These are phyloP conservation scores for Bradysia coprophila DNA, from an alignment of 1,140 invertebrate genomes.

Conservation along the genomic window DNA sequence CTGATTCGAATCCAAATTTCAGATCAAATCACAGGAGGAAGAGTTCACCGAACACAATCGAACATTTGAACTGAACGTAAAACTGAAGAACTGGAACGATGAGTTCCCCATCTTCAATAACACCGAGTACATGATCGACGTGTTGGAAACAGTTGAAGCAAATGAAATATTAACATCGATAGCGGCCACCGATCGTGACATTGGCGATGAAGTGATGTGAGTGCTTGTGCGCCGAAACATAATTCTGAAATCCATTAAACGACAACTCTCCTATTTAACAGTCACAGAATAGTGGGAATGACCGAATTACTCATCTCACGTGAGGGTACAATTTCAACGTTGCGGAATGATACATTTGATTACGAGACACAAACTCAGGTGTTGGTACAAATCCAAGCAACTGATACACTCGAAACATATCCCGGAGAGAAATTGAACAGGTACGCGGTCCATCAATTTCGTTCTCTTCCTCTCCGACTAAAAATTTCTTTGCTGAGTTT, in stretches of 20 bases:
- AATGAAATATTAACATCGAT: slow-evolving; percentile 22
- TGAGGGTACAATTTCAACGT: slow-evolving; percentile 26
- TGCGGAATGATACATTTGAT: slow-evolving; percentile 28
- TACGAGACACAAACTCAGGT: slow-evolving; percentile 32
- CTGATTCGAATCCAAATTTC: too few species aligned
- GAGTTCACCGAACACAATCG: slow-evolving; percentile 17
- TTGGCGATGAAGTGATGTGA: slow-evolving; percentile 31
- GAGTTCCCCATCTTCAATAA: slow-evolving; percentile 30
- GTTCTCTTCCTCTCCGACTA: too few species aligned
- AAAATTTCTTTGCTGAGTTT: too few species aligned
- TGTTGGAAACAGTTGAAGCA: slow-evolving; percentile 27
- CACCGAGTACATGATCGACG: slow-evolving; percentile 12
- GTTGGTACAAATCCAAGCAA: slow-evolving; percentile 29
- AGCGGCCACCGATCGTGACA: slow-evolving; percentile 28
- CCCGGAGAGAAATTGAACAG: slow-evolving; percentile 18
- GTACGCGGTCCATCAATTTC: too few species aligned
- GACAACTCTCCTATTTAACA: slow-evolving; percentile 13
- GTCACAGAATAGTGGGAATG: slow-evolving; percentile 26
- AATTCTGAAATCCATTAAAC: neutral
- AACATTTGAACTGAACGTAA: slow-evolving; percentile 23
- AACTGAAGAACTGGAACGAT: slow-evolving; percentile 35
- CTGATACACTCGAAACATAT: slow-evolving; percentile 22
- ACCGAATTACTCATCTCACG: slow-evolving; percentile 12
- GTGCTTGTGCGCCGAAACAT: too few species aligned
- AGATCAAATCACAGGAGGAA: too few species aligned